These are phyloP conservation scores for Tiliqua scincoides DNA, from an alignment of 2,113 vertebrate genomes.

Conservation along the genomic window DNA sequence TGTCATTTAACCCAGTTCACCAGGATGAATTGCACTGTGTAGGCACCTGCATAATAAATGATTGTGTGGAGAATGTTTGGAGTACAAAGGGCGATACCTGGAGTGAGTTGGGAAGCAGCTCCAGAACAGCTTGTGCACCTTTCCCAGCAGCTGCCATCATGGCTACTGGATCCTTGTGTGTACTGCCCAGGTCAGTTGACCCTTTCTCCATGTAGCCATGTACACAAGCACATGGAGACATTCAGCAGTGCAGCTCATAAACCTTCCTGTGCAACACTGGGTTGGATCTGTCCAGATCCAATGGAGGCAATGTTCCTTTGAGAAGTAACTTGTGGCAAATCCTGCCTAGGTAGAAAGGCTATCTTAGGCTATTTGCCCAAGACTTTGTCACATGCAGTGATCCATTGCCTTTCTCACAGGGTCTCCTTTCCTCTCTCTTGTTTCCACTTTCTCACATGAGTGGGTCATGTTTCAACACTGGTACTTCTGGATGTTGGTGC, in stretches of 20 bases:
- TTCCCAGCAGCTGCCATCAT: not conserved
- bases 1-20: not conserved
- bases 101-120: not conserved
- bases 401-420: not conserved
- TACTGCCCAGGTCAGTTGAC: not conserved
- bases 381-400: not conserved
- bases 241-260: no score
- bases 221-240: not conserved
- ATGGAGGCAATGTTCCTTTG: not conserved
- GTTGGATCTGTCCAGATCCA: not conserved
- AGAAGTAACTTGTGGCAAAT: not conserved
- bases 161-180: not conserved
- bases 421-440: not conserved
- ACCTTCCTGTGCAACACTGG: not conserved
- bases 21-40: not conserved
- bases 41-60: not conserved
- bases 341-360: not conserved
- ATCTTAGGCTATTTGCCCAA: not conserved
- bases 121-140: not conserved
- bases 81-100: not conserved
- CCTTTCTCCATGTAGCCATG: not conserved
- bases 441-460: not conserved
- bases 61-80: not conserved
- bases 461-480: not conserved
- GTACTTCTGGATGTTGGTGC: conserved; percentile 17